Base-by-base conservation (phyloP, 2,888 invertebrate species). In the Orthosia gracilis region DNA sequence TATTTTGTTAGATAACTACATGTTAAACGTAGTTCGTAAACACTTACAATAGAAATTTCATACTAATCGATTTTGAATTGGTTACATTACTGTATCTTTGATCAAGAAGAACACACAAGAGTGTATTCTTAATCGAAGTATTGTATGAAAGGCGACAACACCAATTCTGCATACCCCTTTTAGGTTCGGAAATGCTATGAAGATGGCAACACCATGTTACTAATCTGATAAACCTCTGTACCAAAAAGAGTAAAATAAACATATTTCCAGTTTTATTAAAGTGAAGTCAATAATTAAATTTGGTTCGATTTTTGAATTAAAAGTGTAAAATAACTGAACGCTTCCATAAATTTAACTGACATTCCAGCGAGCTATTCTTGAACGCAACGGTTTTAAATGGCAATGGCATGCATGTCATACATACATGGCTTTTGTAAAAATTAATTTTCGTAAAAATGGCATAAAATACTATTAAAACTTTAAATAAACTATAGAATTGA, bases 331-430 rank as follows among this genome's bases (percentile, higher is more conserved):
- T 59, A 73, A 64, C 7, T 87, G 94, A 95, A 94, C 92, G 94
- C 89, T 88, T 71, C 89, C 76, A 64, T 89, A 87, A 78, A 40
- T 66, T 49, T 65, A 80, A 80, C 64, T 91, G 90, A 89, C 91
- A 89, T 88, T 82, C 80, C 79, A 76, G 58, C 73, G 67, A 67
- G 73, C 50, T 83, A 76, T 85, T 92, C 86, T 87, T 89, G 95
- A 96, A 96, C 95, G 95, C 94, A 92, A 89, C 93, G 77, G 89
- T 92, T 92, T 89, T 84, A 92, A 92, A 94, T 94, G 92, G 93
- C 92, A 94, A 95, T 95, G 94, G 95, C 94, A 95, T 94, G 94
- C 94, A 93, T 95, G 95, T 95, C 95, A 95, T 92, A 91, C 95
- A 95, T 92, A 91, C 87, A 90, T 92, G 92, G 94, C 91, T 93